Base-by-base conservation (phyloP, 2,113 vertebrate species). In the Hymenochirus boettgeri region DNA sequence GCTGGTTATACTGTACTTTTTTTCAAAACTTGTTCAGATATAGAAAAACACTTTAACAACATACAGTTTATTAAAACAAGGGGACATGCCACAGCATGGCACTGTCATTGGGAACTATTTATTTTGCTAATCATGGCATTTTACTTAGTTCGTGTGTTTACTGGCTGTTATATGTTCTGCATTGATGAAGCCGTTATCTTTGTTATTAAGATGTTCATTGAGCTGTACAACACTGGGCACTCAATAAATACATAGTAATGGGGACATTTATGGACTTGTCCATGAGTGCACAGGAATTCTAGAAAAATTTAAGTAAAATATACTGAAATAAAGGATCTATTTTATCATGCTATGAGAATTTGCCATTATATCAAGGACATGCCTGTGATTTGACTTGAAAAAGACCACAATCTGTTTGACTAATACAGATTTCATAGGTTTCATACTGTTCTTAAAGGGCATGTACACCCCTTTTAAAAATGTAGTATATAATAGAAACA, bases 171-270 rank as follows among this genome's bases (percentile, higher is more conserved):
- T 60, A 60, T 23, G 48, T 45, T 51, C 33, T 53, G 47, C 33
- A 60, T 69, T 69, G 22, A 69, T 69, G 65, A 69, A 33, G 33
- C 57, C 53, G 33, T 60, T 69, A 69, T 60, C 65, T 69, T 27
- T 69, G 56, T 59, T 69, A 69, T 69, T 69, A 69, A 37, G 57
- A 69, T 60, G 47, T 60, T 69, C 47, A 69, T 69, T 60, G 57
- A 60, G 65, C 65, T 69, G 65, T 69, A 46, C 24, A 53, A 42
- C 47, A 53, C 65, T 24, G 47, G 18, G n/a, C 26, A 69, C 56
- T 69, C 57, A 45, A 69, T 69, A 69, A 69, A 69, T 69, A 50
- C 53, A 59, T 59, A 45, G 50, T 59, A 33, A 69, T 69, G 33
- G 47, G 56, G 65, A 31, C 47, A 58, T 60, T 67, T 60, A 69